These are phyloP conservation scores for Branchinecta lynchi DNA, from an alignment of 1,140 invertebrate species.

Conservation along the genomic window DNA sequence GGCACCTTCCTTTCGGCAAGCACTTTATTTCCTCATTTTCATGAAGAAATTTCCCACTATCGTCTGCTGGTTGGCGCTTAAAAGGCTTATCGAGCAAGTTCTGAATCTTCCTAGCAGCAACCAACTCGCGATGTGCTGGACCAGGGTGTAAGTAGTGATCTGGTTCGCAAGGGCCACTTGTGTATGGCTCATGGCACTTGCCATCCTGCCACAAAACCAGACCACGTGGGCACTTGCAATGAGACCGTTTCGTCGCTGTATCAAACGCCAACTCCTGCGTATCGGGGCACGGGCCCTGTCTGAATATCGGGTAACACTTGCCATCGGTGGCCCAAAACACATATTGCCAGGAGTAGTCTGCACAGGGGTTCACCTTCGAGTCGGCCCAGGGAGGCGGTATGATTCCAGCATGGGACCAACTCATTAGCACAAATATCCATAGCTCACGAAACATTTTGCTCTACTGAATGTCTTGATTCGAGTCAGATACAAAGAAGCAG, in stretches of 20 bases:
- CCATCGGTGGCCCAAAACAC: conserved; percentile 63
- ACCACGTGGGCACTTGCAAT: conserved; percentile 19
- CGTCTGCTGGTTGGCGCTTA: neutral
- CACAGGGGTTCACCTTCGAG: conserved; percentile 59
- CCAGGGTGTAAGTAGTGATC: conserved; percentile 20
- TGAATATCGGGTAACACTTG: conserved; percentile 69
- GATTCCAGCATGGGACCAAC: conserved; percentile 30
- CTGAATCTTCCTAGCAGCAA: neutral
- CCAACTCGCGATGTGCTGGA: neutral
- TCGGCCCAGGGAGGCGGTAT: conserved; percentile 68
- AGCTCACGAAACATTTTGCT: neutral
- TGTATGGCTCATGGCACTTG: conserved; percentile 19
- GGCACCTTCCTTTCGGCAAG: conserved; percentile 16
- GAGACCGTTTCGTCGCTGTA: conserved; percentile 13
- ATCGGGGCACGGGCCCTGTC: conserved; percentile 50
- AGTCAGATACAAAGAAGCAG: neutral
- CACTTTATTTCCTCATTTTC: conserved; percentile 12
- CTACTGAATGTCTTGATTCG: neutral
- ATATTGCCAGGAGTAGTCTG: conserved; percentile 59
- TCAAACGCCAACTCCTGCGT: conserved; percentile 53
- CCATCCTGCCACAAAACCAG: conserved; percentile 19
- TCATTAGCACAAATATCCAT: neutral
- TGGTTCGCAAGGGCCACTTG: conserved; percentile 19
- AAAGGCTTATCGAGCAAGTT: neutral
- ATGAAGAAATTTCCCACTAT: neutral